A percentile compares a stretch with the other conserved stretches of the same genome.
These are phyloP conservation scores for Dicaeum eximium DNA, from an alignment of 2,113 vertebrate species.

Conservation along the genomic window DNA sequence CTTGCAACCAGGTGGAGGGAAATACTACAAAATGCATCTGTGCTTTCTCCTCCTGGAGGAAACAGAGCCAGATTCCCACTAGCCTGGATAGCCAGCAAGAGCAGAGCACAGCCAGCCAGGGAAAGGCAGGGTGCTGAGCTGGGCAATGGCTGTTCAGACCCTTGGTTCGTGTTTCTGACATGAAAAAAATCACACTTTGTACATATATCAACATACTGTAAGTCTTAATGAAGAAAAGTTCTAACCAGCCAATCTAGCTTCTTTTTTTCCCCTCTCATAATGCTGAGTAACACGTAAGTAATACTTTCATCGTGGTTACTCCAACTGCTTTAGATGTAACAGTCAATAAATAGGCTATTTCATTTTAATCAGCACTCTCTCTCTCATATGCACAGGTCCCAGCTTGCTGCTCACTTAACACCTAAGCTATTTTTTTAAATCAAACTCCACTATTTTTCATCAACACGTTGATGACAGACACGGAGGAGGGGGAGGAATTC, in stretches of 20 bases:
- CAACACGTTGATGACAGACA: background rate
- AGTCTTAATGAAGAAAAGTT: background rate
- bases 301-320: background rate
- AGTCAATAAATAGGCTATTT: background rate
- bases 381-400: background rate
- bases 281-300: background rate
- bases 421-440: background rate
- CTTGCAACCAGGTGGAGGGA: background rate
- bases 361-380: background rate
- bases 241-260: background rate
- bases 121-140: background rate
- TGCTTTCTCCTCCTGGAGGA: background rate
- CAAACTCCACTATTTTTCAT: background rate
- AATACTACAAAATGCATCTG: background rate
- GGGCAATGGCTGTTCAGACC: background rate
- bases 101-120: background rate
- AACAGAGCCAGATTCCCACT: background rate
- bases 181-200: background rate
- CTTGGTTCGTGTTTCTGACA: background rate
- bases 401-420: constrained; percentile 2
- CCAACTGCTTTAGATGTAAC: background rate
- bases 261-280: background rate
- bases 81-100: background rate
- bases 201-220: background rate
- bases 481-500: background rate